Evolutionary conservation across 2,888 invertebrate species (phyloP), one percentile per base, ranked within the genome.

Genomic region (Junonia oenone): DNA sequence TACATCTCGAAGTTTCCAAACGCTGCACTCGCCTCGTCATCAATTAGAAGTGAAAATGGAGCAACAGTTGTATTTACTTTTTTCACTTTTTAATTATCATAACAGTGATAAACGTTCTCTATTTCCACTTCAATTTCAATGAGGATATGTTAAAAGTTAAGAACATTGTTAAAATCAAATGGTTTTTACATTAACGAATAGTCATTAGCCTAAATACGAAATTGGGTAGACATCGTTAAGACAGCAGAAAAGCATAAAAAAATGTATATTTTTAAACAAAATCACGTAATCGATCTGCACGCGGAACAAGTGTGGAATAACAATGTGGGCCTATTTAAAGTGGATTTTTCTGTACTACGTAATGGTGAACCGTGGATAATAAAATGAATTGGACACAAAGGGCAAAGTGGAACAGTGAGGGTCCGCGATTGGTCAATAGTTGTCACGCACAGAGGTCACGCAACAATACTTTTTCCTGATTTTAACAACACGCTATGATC

Each of bases 381-480:
- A 72, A 69, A 72, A 70, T 66, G 67, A 72, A 79, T 74, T 71
- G 73, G 73, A 67, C 72, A 74, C 73, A 76, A 74, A 76, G 77
- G 77, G 73, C 71, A 75, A 75, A 78, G 72, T 78, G 71, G 76
- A 72, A 80, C 75, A 78, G 67, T 61, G 65, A 69, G 71, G 71
- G 73, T 72, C 72, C 69, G 70, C 62, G 65, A 67, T 52, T 54
- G 52, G 58, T 56, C 53, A 68, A 63, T 71, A 71, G 65, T 76
- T 72, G 80, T 78, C 83, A 85, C 82, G 83, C 83, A 72, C 84
- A 73, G 71, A 73, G 64, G 78, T 81, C 86, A 83, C 79, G 83
- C 78, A 71, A 80, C 71, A 66, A 69, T 75, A 76, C 76, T 79
- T 80, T 78, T 78, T 75, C 74, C 72, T 69, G 66, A 70, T 76